phyloP scores from a whole-genome alignment of 1,140 invertebrate species.

The Aphidius ervi region DNA sequence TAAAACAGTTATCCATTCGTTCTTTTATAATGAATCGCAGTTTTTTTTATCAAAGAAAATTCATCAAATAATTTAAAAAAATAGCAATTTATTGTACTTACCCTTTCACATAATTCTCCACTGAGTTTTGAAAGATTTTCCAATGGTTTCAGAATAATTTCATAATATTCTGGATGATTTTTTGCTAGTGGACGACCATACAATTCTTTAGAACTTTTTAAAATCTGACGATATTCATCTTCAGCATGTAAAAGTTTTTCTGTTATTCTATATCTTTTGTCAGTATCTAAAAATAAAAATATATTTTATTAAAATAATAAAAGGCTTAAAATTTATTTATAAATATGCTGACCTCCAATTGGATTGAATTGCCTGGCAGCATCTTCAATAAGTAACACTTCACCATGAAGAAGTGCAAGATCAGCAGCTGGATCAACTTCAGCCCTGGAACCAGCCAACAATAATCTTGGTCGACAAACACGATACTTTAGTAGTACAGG shows the following conservation, averaged over 20 bases:
- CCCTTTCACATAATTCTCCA: constrained; percentile 50
- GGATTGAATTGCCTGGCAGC: constrained; percentile 51
- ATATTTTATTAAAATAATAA: constrained; percentile 15
- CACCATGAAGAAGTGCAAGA: constrained; percentile 57
- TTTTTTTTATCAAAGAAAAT: too few species aligned
- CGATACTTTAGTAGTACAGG: constrained; percentile 54
- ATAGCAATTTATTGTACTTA: constrained; percentile 30
- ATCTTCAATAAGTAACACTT: constrained; percentile 60
- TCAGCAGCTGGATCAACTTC: constrained; percentile 58
- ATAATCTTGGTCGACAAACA: constrained; percentile 44
- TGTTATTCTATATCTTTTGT: constrained; percentile 49
- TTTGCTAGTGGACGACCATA: constrained; percentile 52
- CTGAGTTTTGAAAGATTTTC: constrained; percentile 52
- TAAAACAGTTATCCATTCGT: too few species aligned
- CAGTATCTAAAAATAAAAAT: constrained; percentile 40
- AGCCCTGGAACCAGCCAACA: constrained; percentile 62
- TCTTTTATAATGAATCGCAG: too few species aligned
- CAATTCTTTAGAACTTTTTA: constrained; percentile 52
- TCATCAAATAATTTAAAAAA: too few species aligned
- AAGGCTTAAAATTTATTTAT: constrained; percentile 22
- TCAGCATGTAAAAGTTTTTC: constrained; percentile 53
- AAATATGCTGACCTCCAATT: constrained; percentile 42
- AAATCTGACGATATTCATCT: constrained; percentile 49
- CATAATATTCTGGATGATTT: constrained; percentile 52
- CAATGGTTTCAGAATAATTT: constrained; percentile 53